Evolutionary conservation across 1,140 invertebrate genomes (phyloP).

Genomic region (Cyclargus thomasi): DNA sequence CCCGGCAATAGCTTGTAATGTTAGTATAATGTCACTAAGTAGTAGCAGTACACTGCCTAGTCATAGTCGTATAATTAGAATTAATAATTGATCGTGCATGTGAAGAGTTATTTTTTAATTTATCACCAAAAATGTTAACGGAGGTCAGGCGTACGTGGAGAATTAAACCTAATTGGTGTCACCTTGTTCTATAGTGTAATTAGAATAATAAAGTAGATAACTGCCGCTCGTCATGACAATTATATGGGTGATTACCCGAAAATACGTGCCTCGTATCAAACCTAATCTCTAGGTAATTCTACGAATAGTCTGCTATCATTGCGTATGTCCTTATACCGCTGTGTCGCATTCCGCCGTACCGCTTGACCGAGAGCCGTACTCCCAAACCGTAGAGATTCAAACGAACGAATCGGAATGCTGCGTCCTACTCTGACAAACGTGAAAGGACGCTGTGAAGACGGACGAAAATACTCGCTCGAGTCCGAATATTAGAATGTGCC

Average conservation of each 20-base stretch:
- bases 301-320: not conserved
- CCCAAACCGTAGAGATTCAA: no score
- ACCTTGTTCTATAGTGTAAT: not conserved
- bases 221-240: slow-evolving; percentile 11
- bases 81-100: not conserved
- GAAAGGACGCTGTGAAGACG: no score
- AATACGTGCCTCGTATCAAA: not conserved
- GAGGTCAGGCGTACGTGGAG: not conserved
- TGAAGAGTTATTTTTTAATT: slow-evolving; percentile 9
- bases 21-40: not conserved
- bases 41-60: not conserved
- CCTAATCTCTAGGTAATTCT: not conserved
- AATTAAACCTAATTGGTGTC: slow-evolving; percentile 1
- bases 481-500: no score
- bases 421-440: no score
- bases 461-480: no score
- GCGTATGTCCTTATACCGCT: not conserved
- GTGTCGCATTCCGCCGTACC: no score
- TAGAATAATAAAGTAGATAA: not conserved
- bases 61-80: slow-evolving; percentile 1
- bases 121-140: not conserved
- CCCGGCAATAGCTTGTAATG: not conserved
- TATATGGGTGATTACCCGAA: not conserved
- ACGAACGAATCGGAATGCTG: no score
- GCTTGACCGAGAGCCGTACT: no score